These are phyloP conservation scores for Kryptolebias ocellatus DNA, from an alignment of 2,797 vertebrate species.

Conservation along the genomic window DNA sequence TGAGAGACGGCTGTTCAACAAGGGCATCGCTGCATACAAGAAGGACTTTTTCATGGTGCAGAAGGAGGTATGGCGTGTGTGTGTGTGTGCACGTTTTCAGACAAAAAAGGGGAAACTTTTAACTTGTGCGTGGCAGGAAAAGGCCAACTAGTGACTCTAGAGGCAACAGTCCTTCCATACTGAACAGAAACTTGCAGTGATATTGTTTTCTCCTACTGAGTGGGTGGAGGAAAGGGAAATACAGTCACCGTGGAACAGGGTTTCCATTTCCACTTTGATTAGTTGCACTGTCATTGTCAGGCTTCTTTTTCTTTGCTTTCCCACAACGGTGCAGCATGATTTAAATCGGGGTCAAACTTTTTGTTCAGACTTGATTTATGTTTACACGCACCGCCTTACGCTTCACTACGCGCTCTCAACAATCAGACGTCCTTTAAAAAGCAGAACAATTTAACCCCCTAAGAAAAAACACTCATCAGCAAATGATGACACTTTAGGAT, in stretches of 20 bases:
- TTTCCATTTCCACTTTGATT: slow-evolving; percentile 32
- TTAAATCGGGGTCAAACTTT: not conserved
- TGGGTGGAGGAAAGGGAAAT: slow-evolving; percentile 27
- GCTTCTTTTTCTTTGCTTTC: slow-evolving; percentile 9
- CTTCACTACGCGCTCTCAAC: not conserved
- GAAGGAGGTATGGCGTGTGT: slow-evolving; percentile 84
- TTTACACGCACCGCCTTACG: not conserved
- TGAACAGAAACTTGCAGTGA: not conserved
- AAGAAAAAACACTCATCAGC: too few species aligned
- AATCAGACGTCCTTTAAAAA: too few species aligned
- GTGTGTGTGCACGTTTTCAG: slow-evolving; percentile 4
- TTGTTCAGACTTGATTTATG: not conserved
- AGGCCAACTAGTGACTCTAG: not conserved
- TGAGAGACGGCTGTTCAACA: slow-evolving; percentile 95
- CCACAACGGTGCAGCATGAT: slow-evolving; percentile 4
- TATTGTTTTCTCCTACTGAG: slow-evolving; percentile 5
- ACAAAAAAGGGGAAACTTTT: not conserved
- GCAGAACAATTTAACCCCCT: too few species aligned
- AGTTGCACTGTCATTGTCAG: slow-evolving; percentile 15
- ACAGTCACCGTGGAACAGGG: slow-evolving; percentile 31
- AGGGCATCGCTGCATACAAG: slow-evolving; percentile 93
- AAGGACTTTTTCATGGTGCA: slow-evolving; percentile 99
- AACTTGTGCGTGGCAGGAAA: not conserved
- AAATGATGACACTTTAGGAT: too few species aligned
- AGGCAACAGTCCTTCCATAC: not conserved